Conservation (phyloP, 2,797 vertebrate genomes). For the Lagorchestes hirsutus region DNA sequence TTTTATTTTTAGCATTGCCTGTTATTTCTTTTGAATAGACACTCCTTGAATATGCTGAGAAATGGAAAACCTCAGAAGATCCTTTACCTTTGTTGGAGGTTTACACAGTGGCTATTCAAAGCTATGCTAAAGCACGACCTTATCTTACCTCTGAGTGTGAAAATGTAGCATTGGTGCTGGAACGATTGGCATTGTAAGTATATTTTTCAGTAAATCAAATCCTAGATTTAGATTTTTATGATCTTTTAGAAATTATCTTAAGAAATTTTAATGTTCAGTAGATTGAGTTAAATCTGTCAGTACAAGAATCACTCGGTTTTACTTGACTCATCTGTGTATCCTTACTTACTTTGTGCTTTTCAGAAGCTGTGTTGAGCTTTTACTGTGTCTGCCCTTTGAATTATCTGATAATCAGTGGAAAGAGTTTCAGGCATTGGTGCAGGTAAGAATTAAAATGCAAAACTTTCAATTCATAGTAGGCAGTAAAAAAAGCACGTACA, state of each 20-base stretch:
- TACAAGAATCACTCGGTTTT: conserved; percentile 47
- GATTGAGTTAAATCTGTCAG: conserved; percentile 25
- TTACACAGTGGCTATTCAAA: conserved; percentile 93
- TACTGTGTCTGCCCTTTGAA: conserved; percentile 92
- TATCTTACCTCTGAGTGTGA: conserved; percentile 94
- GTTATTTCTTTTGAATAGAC: conserved; percentile 86
- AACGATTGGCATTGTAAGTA: conserved; percentile 97
- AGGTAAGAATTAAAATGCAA: conserved; percentile 88
- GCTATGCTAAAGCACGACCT: conserved; percentile 92
- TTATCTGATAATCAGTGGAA: conserved; percentile 93
- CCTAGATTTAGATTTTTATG: conserved; percentile 48
- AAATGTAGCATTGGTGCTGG: conserved; percentile 93
- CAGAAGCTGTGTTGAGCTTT: conserved; percentile 97
- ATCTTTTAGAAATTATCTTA: conserved; percentile 40
- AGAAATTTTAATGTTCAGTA: conserved; percentile 59
- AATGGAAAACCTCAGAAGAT: conserved; percentile 93
- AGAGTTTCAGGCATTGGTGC: conserved; percentile 91
- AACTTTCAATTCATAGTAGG: background rate
- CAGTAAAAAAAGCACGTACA: conserved; percentile 28
- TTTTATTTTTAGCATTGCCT: conserved; percentile 69
- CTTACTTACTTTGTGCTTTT: conserved; percentile 69
- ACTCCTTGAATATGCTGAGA: conserved; percentile 93
- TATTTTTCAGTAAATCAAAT: conserved; percentile 63
- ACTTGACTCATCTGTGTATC: conserved; percentile 55
- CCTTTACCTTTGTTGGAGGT: conserved; percentile 94